A percentile compares a stretch with the other conserved stretches of the same genome.
Conservation (phyloP, 2,113 vertebrate species). For the Camelus dromedarius region DNA sequence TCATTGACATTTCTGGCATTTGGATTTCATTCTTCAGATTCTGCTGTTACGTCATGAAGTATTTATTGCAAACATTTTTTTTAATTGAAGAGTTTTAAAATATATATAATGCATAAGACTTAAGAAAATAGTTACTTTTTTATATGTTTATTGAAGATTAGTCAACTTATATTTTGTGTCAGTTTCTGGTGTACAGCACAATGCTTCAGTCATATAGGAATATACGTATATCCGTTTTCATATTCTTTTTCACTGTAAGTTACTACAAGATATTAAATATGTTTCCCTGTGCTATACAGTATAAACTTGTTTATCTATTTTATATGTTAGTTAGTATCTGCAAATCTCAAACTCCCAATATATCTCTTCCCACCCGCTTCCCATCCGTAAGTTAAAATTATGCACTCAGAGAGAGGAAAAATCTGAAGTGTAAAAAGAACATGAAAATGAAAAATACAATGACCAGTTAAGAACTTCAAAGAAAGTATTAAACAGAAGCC, state of each 20-base stretch:
- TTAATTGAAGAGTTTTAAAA: constrained; percentile 30
- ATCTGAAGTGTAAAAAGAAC: not conserved
- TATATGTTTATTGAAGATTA: too few relatives aligned
- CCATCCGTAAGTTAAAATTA: not conserved
- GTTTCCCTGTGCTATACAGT: too few relatives aligned
- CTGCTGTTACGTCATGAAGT: not conserved
- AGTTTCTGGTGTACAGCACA: too few relatives aligned
- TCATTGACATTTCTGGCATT: constrained; percentile 14
- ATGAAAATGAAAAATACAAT: constrained; percentile 55
- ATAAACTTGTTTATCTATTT: too few relatives aligned
- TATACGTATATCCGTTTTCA: too few relatives aligned
- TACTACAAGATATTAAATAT: too few relatives aligned
- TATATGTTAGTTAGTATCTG: too few relatives aligned
- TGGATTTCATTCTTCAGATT: not conserved
- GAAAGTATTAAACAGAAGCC: not conserved
- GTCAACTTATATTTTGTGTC: too few relatives aligned
- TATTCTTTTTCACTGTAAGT: too few relatives aligned
- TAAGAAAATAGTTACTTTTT: constrained; percentile 11
- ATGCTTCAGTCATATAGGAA: too few relatives aligned
- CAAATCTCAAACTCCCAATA: too few relatives aligned
- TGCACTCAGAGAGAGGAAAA: not conserved
- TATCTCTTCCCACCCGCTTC: too few relatives aligned
- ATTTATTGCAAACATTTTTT: constrained; percentile 45
- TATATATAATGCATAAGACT: not conserved
- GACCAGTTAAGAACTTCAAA: constrained; percentile 42